Conservation (phyloP, 2,797 vertebrate species). For the Spinus pinus region DNA sequence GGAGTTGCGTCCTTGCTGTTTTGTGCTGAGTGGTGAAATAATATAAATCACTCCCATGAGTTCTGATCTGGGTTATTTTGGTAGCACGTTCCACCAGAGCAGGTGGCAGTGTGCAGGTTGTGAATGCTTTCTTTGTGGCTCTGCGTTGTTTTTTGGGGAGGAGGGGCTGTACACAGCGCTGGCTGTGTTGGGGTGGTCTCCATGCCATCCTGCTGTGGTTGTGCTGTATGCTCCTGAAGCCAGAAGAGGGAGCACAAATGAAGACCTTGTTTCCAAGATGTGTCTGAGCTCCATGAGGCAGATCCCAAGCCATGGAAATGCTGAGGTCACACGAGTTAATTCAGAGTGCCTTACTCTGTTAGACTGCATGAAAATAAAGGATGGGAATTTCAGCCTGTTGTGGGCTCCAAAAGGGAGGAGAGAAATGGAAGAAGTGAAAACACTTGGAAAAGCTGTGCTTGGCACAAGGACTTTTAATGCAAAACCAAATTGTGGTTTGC, state of each 20-base stretch:
- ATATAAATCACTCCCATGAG: background rate
- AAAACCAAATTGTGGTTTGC: background rate
- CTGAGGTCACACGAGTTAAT: background rate
- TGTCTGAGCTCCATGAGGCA: background rate
- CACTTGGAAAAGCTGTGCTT: background rate
- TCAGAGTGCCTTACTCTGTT: background rate
- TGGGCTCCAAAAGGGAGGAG: background rate
- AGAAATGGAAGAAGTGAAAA: background rate
- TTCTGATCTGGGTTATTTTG: background rate
- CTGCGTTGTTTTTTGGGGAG: background rate
- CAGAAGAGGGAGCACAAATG: constrained; percentile 43
- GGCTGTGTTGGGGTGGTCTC: background rate
- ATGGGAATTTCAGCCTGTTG: background rate
- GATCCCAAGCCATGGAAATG: background rate
- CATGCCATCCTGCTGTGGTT: rapidly evolving
- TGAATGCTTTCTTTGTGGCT: background rate
- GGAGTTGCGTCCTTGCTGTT: background rate
- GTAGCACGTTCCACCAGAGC: rapidly evolving
- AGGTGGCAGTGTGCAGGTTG: background rate
- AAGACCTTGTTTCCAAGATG: background rate
- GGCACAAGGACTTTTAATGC: background rate
- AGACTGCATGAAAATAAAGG: rapidly evolving
- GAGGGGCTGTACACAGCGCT: rapidly evolving
- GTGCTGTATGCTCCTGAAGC: background rate
- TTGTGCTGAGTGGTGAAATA: background rate